These are phyloP conservation scores for Lucifuga dentata DNA, from an alignment of 2,113 vertebrate species.

Conservation along the genomic window DNA sequence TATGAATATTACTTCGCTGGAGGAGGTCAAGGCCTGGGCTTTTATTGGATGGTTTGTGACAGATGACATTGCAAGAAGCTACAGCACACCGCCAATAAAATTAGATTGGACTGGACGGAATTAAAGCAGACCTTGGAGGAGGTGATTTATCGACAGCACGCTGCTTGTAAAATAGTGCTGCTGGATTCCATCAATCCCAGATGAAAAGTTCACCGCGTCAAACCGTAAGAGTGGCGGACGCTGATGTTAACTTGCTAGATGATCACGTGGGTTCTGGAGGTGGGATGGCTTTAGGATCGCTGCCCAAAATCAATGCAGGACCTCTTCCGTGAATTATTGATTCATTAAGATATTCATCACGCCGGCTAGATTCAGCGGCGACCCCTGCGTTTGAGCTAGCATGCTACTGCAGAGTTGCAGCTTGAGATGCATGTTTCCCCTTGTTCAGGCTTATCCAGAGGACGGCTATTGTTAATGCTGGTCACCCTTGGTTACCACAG, in stretches of 20 bases:
- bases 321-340: slow-evolving; percentile 53
- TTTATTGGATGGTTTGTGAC: slow-evolving; percentile 74
- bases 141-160: slow-evolving; percentile 71
- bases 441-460: slow-evolving; percentile 59
- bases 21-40: slow-evolving; percentile 71
- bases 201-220: neutral
- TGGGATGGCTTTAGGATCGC: slow-evolving; percentile 25
- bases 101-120: slow-evolving; percentile 73
- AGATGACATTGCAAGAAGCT: slow-evolving; percentile 76
- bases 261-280: slow-evolving; percentile 16
- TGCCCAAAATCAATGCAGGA: slow-evolving; percentile 47
- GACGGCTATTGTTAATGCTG: slow-evolving; percentile 67
- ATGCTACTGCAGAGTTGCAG: slow-evolving; percentile 32
- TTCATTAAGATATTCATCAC: slow-evolving; percentile 64
- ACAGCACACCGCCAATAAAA: slow-evolving; percentile 77
- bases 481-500: slow-evolving; percentile 74
- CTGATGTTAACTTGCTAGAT: neutral
- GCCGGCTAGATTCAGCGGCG: slow-evolving; percentile 37
- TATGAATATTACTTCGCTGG: slow-evolving; percentile 42
- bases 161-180: slow-evolving; percentile 56
- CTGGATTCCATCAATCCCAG: slow-evolving; percentile 44
- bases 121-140: slow-evolving; percentile 75
- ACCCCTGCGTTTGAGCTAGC: slow-evolving; percentile 20
- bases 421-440: slow-evolving; percentile 54
- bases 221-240: slow-evolving; percentile 1